phyloP scores from a whole-genome alignment of 2,888 invertebrate species.

The Hirtodrosophila alboralis region DNA sequence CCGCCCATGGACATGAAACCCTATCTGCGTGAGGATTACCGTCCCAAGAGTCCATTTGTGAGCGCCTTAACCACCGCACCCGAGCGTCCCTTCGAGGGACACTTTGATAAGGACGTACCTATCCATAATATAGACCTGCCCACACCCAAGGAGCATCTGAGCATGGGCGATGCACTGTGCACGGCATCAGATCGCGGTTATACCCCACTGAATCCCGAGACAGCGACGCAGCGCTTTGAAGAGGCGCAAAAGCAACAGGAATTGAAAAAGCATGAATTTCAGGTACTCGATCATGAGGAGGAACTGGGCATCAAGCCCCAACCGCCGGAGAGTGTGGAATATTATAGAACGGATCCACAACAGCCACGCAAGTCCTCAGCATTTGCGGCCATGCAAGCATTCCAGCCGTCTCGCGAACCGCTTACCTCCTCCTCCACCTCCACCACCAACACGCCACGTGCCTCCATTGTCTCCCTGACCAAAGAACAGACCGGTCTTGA shows the following conservation, averaged over 20 bases:
- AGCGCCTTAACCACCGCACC: conserved; percentile 89
- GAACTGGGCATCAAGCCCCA: conserved; percentile 71
- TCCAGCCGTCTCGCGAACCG: conserved; percentile 82
- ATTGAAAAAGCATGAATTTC: conserved; percentile 80
- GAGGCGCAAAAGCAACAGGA: conserved; percentile 73
- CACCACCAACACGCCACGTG: conserved; percentile 59
- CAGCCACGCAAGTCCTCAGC: conserved; percentile 77
- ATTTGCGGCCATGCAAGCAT: conserved; percentile 83
- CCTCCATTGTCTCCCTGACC: conserved; percentile 63
- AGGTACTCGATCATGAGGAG: conserved; percentile 80
- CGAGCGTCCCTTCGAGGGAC: conserved; percentile 85
- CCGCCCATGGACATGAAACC: conserved; percentile 87
- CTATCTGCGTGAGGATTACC: conserved; percentile 84
- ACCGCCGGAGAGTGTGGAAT: conserved; percentile 64
- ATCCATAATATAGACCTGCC: conserved; percentile 83
- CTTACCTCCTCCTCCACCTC: conserved; percentile 55
- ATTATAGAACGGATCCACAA: conserved; percentile 60
- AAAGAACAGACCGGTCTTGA: conserved; percentile 67
- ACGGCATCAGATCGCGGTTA: conserved; percentile 88
- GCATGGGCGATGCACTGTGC: conserved; percentile 86
- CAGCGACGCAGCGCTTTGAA: conserved; percentile 82
- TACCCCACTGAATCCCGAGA: conserved; percentile 86
- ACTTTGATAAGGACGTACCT: conserved; percentile 84
- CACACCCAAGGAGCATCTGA: conserved; percentile 85
- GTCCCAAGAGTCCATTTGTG: conserved; percentile 87